phyloP scores from a whole-genome alignment of 2,113 vertebrate genomes.

The Baryphthengus martii region DNA sequence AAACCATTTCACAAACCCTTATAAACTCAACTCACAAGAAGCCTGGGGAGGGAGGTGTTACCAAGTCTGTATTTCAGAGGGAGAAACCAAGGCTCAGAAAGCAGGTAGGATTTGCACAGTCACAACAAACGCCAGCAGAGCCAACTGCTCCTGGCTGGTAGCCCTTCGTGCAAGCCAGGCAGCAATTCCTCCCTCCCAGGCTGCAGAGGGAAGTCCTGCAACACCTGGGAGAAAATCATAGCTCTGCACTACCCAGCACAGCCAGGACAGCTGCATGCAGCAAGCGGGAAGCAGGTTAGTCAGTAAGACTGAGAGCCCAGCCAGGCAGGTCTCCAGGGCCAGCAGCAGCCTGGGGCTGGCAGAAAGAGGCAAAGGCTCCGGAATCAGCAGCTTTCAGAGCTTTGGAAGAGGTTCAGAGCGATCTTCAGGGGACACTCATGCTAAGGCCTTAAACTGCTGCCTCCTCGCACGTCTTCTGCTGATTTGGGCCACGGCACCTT shows the following conservation, averaged over 20 bases:
- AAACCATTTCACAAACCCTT: background rate
- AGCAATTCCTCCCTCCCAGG: background rate
- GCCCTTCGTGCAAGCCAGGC: background rate
- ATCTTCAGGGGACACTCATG: slow-evolving; percentile 4
- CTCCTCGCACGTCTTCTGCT: slow-evolving; percentile 33
- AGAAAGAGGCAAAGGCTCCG: background rate
- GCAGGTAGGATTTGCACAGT: background rate
- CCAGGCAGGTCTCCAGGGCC: background rate
- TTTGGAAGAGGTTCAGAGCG: background rate
- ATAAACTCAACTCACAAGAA: background rate
- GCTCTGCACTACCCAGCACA: background rate
- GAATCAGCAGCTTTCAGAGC: background rate
- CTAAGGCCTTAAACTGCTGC: slow-evolving; percentile 5
- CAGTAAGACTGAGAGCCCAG: background rate
- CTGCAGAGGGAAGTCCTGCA: background rate
- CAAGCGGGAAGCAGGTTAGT: background rate
- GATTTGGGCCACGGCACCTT: background rate
- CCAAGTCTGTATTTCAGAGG: background rate
- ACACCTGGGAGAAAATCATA: background rate
- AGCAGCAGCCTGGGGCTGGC: background rate
- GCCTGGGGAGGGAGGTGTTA: background rate
- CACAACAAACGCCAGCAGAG: background rate
- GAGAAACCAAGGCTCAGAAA: background rate
- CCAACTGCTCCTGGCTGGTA: background rate
- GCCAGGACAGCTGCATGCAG: background rate